Evolutionary conservation across 2,797 vertebrate species (phyloP).

Genomic region (Sebastiscus tertius): DNA sequence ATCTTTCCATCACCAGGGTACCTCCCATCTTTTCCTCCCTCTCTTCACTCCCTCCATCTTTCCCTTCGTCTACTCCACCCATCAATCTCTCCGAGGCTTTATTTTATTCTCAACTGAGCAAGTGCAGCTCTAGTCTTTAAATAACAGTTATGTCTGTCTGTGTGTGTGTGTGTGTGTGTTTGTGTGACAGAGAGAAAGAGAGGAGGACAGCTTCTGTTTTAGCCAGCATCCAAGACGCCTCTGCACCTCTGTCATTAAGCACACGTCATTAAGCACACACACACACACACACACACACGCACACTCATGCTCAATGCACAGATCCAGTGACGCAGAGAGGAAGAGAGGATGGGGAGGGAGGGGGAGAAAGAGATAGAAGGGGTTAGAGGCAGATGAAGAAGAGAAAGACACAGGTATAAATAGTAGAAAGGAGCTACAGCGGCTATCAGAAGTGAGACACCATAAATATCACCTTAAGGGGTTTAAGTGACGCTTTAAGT

Average conservation of each 20-base stretch:
- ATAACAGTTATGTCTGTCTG: slow-evolving; percentile 80
- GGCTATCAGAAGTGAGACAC: slow-evolving; percentile 37
- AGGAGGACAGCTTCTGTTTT: slow-evolving; percentile 69
- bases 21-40: slow-evolving; percentile 45
- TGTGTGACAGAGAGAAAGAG: slow-evolving; percentile 39
- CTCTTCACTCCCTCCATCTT: slow-evolving; percentile 43
- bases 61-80: slow-evolving; percentile 48
- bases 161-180: slow-evolving; percentile 21
- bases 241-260: slow-evolving; percentile 71
- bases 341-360: slow-evolving; percentile 19
- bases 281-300: slow-evolving; percentile 23
- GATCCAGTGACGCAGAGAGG: slow-evolving; percentile 66
- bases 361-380: slow-evolving; percentile 4
- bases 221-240: slow-evolving; percentile 64
- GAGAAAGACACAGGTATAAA: slow-evolving; percentile 53
- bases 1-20: slow-evolving; percentile 60
- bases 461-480: slow-evolving; percentile 70
- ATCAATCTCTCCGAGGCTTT: slow-evolving; percentile 50
- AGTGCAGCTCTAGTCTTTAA: slow-evolving; percentile 83
- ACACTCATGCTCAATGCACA: slow-evolving; percentile 54
- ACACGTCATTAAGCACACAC: slow-evolving; percentile 37
- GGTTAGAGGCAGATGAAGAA: slow-evolving; percentile 41
- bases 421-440: slow-evolving; percentile 47
- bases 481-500: slow-evolving; percentile 60
- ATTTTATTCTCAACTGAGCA: slow-evolving; percentile 71